Evolutionary conservation across 2,888 invertebrate species (phyloP), one percentile per base, ranked within the genome.

Genomic region (Dugesia japonica): DNA sequence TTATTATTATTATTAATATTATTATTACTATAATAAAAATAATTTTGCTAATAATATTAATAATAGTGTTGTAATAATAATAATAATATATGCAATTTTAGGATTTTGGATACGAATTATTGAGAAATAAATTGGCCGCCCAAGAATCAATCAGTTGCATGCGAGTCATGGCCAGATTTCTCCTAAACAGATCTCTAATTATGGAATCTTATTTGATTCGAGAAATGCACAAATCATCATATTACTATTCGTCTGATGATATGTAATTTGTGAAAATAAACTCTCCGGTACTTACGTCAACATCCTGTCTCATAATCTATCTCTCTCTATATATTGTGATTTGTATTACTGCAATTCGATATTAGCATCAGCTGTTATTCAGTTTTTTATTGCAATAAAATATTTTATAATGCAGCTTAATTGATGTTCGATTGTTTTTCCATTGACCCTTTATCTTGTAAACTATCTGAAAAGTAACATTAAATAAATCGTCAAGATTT

Each of bases 301-400:
- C 56, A 56, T 56, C 20, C 56, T 56, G 56, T 56, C 56, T 56
- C 56, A 56, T 56, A 56, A 56, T 56, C 56, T 56, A 38, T 38
- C 38, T 38, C 38, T 38, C 9, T n/a, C 9, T 38, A 4, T 56
- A 56, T 56, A 4, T 56, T 56, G 56, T 56, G 56, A 56, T 56
- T 56, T 56, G 56, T 56, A 56, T n/a, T 56, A 56, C 56, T 56
- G 56, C 56, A 56, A 56, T 56, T 56, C 56, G 56, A 56, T 56
- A 56, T 56, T 56, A 56, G 56, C n/a, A 56, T 56, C 56, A 56
- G 56, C 56, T 56, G 56, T 56, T 56, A 56, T 56, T 56, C 56
- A 56, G 56, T 56, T 56, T 56, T 56, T 56, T 56, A 56, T 56
- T 56, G 56, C 9, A 56, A 56, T 56, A 56, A 13, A 56, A 9